phyloP scores from a whole-genome alignment of 1,140 invertebrate genomes.

The Magallana angulata region DNA sequence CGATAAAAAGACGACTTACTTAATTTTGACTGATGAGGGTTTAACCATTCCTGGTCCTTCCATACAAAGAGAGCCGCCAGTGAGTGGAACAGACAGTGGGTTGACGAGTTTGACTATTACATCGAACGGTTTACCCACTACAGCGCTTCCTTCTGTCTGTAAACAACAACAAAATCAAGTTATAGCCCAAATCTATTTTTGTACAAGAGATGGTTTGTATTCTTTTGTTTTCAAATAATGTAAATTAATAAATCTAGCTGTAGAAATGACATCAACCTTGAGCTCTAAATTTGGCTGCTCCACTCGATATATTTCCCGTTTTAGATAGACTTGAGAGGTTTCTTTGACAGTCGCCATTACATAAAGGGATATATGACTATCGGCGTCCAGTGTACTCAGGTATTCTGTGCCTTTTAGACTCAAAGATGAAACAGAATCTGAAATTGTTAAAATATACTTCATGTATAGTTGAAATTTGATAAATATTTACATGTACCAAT shows the following conservation, averaged over 20 bases:
- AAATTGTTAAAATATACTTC: no score
- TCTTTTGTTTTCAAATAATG: no score
- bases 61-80: slow-evolving; percentile 68
- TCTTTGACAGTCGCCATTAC: slow-evolving; percentile 69
- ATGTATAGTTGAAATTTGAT: no score
- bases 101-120: slow-evolving; percentile 73
- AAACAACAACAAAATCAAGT: slow-evolving; percentile 14
- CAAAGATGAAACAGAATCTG: slow-evolving; percentile 61
- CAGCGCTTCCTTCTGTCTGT: slow-evolving; percentile 71
- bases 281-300: slow-evolving; percentile 74
- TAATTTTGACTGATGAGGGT: slow-evolving; percentile 68
- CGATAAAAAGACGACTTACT: slow-evolving; percentile 63
- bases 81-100: slow-evolving; percentile 70
- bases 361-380: slow-evolving; percentile 72
- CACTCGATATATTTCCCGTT: slow-evolving; percentile 66
- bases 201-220: no score
- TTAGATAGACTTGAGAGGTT: slow-evolving; percentile 69
- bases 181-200: background rate
- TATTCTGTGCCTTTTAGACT: slow-evolving; percentile 70
- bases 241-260: background rate
- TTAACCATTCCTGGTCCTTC: slow-evolving; percentile 73
- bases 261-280: slow-evolving; percentile 60
- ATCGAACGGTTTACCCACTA: slow-evolving; percentile 71
- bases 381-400: slow-evolving; percentile 68
- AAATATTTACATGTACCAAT: no score